Conservation (phyloP, 1,140 invertebrate species). For the Pseudoatta argentina region DNA sequence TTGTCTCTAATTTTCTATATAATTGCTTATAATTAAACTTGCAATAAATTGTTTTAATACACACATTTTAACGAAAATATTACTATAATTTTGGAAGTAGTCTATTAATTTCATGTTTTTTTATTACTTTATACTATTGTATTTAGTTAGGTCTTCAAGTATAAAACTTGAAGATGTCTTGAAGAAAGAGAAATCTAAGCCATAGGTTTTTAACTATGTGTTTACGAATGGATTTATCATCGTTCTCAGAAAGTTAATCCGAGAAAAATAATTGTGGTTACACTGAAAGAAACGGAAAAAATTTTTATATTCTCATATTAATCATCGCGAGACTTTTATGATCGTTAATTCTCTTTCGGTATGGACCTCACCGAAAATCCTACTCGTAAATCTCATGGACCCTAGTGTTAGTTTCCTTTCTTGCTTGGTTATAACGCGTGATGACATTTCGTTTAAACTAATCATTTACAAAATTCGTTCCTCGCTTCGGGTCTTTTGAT, state of each 20-base stretch:
- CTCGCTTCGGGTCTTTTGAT: conserved; percentile 47
- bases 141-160: background rate
- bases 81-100: background rate
- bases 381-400: conserved; percentile 68
- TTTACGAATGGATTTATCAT: conserved; percentile 4
- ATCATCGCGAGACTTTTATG: conserved; percentile 65
- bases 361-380: conserved; percentile 60
- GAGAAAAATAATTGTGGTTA: conserved; percentile 42
- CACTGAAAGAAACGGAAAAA: background rate
- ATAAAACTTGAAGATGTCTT: background rate
- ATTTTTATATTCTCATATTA: conserved; percentile 10
- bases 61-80: background rate
- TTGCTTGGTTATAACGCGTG: conserved; percentile 43
- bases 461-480: conserved; percentile 65
- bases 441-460: conserved; percentile 51
- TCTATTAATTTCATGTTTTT: background rate
- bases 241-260: conserved; percentile 59
- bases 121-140: background rate
- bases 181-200: background rate
- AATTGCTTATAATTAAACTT: background rate
- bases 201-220: conserved; percentile 11
- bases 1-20: background rate
- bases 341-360: conserved; percentile 31
- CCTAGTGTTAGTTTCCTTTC: conserved; percentile 58
- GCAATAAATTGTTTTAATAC: background rate